These are phyloP conservation scores for Tinea pellionella DNA, from an alignment of 2,888 invertebrate species.

Conservation along the genomic window DNA sequence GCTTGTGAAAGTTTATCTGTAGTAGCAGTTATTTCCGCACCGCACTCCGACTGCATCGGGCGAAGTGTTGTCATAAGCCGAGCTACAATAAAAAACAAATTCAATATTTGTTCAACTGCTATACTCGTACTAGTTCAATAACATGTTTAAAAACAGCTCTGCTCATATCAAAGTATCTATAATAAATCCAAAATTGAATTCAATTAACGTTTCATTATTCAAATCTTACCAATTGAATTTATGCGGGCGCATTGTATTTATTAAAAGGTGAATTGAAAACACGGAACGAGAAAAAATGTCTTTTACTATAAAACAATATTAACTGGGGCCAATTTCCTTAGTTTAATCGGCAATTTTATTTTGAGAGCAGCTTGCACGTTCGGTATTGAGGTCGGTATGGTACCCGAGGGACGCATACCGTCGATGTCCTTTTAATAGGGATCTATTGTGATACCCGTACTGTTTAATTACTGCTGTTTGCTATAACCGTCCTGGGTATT, in stretches of 20 bases:
- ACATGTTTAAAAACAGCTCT: no score
- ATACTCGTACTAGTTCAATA: no score
- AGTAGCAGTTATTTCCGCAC: no score
- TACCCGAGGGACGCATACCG: slow-evolving; percentile 35
- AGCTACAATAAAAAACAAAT: no score
- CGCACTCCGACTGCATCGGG: no score
- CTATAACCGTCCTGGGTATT: slow-evolving; percentile 16
- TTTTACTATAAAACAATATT: background rate
- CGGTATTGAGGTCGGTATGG: slow-evolving; percentile 15
- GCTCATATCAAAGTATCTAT: no score
- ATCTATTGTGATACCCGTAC: slow-evolving; percentile 37
- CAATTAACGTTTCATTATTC: background rate
- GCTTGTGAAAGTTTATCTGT: no score
- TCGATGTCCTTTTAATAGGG: slow-evolving; percentile 45
- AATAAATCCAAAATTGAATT: background rate
- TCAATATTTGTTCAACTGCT: no score
- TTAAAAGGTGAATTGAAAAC: background rate
- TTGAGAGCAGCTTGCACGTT: slow-evolving; percentile 10
- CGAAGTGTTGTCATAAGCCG: no score
- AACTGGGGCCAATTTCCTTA: background rate
- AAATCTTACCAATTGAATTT: background rate
- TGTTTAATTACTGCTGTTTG: slow-evolving; percentile 26
- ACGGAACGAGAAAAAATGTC: background rate
- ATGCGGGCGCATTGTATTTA: background rate
- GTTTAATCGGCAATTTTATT: slow-evolving; percentile 3